Evolutionary conservation across 2,113 vertebrate species (phyloP).

Genomic region (Osmerus eperlanus): DNA sequence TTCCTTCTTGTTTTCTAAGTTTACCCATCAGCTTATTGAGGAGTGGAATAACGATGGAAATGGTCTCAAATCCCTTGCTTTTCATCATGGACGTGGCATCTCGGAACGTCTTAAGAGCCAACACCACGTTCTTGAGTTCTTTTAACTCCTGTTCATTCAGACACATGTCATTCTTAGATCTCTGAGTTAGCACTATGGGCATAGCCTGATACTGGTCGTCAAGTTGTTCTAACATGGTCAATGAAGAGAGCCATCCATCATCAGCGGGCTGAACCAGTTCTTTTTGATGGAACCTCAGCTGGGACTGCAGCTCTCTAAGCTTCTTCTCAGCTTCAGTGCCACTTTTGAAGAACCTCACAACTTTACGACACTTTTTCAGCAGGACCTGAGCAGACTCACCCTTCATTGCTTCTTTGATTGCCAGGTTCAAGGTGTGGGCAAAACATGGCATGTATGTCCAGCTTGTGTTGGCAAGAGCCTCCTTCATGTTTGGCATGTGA

Average conservation of each 20-base stretch:
- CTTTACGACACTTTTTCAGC: neutral
- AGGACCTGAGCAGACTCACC: neutral
- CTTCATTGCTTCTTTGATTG: neutral
- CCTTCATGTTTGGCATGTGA: neutral
- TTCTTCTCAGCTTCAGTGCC: neutral
- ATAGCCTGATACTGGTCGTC: constrained; percentile 4
- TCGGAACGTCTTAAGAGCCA: neutral
- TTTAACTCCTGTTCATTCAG: neutral
- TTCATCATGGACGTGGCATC: neutral
- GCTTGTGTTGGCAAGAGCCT: neutral
- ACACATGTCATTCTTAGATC: neutral
- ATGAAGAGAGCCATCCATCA: constrained; percentile 11
- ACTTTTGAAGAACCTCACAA: constrained; percentile 12
- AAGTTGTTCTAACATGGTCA: constrained; percentile 10
- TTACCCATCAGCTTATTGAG: neutral
- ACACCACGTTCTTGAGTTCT: neutral
- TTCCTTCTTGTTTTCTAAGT: neutral
- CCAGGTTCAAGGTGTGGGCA: constrained; percentile 9
- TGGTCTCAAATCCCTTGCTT: neutral
- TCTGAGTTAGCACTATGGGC: neutral
- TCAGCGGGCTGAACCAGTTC: neutral
- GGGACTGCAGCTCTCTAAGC: constrained; percentile 1
- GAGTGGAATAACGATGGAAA: constrained; percentile 22
- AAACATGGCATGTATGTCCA: constrained; percentile 25
- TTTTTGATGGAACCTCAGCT: neutral